Evolutionary conservation across 2,888 invertebrate genomes (phyloP), one percentile per base, ranked within the genome.

Genomic region (Taphrorychus bicolor): DNA sequence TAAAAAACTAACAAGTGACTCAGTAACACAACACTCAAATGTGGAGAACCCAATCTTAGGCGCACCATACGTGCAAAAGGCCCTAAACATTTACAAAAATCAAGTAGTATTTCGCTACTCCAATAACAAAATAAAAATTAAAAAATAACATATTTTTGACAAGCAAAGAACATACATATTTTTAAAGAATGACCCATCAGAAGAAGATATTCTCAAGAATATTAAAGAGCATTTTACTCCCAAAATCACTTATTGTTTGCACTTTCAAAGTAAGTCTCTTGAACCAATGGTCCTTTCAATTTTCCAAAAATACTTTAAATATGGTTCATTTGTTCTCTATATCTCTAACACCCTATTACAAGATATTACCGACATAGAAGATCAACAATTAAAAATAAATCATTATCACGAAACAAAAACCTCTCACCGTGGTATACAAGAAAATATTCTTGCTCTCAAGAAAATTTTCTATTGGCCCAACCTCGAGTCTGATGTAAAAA

Each of bases 241-340:
- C 2, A 51, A 51, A 18, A 19, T 16, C 1, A 60, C 60, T 4
- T 60, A 49, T 41, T 53, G 40, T 53, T 17, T 52, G 4, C 22
- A 52, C 17, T 60, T 53, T 41, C 52, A 21, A n/a, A 53, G 53
- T 18, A 17, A 60, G 53, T 21, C 41, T n/a, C 14, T 60, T 11
- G 60, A 60, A 53, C 60, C 60, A 16, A 24, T 52, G 1, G 45
- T 54, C n/a, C n/a, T n/a, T n/a, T n/a, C n/a, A n/a, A n/a, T n/a
- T n/a, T n/a, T n/a, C n/a, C n/a, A n/a, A n/a, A n/a, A n/a, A n/a
- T n/a, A n/a, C n/a, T n/a, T n/a, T n/a, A n/a, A n/a, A n/a, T n/a
- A n/a, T n/a, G n/a, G n/a, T n/a, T n/a, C n/a, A n/a, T n/a, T n/a
- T n/a, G n/a, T n/a, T n/a, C n/a, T n/a, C n/a, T n/a, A n/a, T n/a